Evolutionary conservation across 30 jellyfish, hydroid and myxozoan species (phyloP), one percentile per base, ranked within the genome.

Genomic region (Hydra vulgaris): DNA sequence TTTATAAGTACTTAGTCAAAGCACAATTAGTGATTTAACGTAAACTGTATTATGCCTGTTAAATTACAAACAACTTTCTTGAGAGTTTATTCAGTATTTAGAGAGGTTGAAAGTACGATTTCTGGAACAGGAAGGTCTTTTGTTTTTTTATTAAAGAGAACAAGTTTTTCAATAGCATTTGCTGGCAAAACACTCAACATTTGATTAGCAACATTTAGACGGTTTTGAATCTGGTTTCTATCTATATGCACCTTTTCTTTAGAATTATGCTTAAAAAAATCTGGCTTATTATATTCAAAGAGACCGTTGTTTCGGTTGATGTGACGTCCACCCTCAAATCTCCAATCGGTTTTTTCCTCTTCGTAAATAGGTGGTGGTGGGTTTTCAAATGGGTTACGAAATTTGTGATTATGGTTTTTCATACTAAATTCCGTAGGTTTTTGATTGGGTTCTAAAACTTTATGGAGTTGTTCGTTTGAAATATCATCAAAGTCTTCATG

Each of bases 281-380:
- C 75, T n/a, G 75, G 75, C 27, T 68, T 68, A 8, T 16, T 15
- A 68, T 68, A n/a, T 68, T 68, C 75, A 23, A 68, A 68, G 8
- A 68, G 75, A 68, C 15, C 75, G 27, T 68, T 20, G 15, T 68
- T 68, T 20, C 27, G 7, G 27, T 15, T 7, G 27, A 68, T n/a
- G 16, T 68, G 75, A 68, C 27, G 75, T 1, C 75, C 75, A n/a
- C 75, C 75, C 8, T 23, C 15, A 23, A n/a, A 68, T 23, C 75
- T 68, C 75, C 75, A 68, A 68, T 68, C 75, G 15, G 7, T 15
- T 3, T 68, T 16, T 3, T 40, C 8, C 5, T 40, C 61, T 3
- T 40, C 61, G 12, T 40, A 12, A 68, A 3, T 15, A n/a, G 75
- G 75, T 68, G 75, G 75, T 68, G 27, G 27, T 68, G 75, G 75